Evolutionary conservation across 2,888 invertebrate species (phyloP).

Genomic region (Sphaeridia pumilis): DNA sequence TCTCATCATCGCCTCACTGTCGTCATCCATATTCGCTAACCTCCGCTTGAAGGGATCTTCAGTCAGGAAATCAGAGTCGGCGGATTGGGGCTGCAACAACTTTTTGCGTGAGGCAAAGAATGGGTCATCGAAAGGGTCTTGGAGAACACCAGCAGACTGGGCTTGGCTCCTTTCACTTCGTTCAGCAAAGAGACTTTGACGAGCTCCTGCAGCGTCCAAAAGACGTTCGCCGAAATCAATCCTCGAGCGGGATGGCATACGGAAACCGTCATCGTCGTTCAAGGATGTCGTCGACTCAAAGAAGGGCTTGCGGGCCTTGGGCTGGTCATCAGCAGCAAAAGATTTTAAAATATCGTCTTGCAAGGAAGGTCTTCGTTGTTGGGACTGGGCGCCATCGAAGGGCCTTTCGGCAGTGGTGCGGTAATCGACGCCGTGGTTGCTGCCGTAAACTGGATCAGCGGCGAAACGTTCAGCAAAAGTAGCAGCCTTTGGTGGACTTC

Average conservation of each 20-base stretch:
- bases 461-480: constrained; percentile 33
- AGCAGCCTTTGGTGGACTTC: constrained; percentile 30
- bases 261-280: constrained; percentile 4
- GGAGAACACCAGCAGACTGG: constrained; percentile 11
- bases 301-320: constrained; percentile 2
- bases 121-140: constrained; percentile 27
- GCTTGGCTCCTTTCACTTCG: too few relatives aligned
- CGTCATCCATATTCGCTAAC: background rate
- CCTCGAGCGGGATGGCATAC: constrained; percentile 1
- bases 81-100: constrained; percentile 16
- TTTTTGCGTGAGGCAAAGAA: constrained; percentile 23
- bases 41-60: constrained; percentile 31
- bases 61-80: constrained; percentile 25
- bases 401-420: constrained; percentile 8
- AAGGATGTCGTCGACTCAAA: constrained; percentile 8
- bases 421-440: constrained; percentile 2
- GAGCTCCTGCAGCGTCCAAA: constrained; percentile 30
- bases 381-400: background rate
- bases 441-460: constrained; percentile 21
- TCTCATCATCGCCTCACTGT: constrained; percentile 26
- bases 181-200: background rate
- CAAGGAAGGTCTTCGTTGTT: constrained; percentile 2
- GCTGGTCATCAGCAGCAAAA: background rate
- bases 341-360: constrained; percentile 4
- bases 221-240: constrained; percentile 29